A percentile compares a stretch with the other conserved stretches of the same genome.
Evolutionary conservation across 2,888 invertebrate genomes (phyloP).

Genomic region (Drosophila monieri): DNA sequence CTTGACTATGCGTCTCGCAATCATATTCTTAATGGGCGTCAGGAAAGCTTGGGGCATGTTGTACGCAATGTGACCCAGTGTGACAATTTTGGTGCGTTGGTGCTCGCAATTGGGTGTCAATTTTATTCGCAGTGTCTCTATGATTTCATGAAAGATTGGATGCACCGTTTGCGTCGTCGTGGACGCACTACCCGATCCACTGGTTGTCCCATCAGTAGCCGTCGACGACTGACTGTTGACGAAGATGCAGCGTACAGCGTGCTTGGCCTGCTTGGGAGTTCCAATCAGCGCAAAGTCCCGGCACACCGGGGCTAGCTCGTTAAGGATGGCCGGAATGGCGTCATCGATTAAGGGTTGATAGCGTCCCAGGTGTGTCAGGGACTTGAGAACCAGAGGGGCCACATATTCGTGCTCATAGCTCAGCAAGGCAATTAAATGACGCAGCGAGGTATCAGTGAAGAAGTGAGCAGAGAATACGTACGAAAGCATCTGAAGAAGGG

Average conservation of each 20-base stretch:
- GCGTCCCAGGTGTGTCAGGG: slow-evolving; percentile 94
- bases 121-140: slow-evolving; percentile 91
- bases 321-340: slow-evolving; percentile 90
- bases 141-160: slow-evolving; percentile 91
- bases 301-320: slow-evolving; percentile 92
- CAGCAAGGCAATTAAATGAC: slow-evolving; percentile 89
- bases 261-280: slow-evolving; percentile 97
- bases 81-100: slow-evolving; percentile 97
- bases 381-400: slow-evolving; percentile 92
- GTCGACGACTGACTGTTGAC: slow-evolving; percentile 87
- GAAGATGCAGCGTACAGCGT: slow-evolving; percentile 95
- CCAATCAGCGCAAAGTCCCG: slow-evolving; percentile 95
- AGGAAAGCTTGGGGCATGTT: slow-evolving; percentile 95
- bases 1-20: slow-evolving; percentile 97
- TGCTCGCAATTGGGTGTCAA: slow-evolving; percentile 90
- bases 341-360: slow-evolving; percentile 91
- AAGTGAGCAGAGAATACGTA: slow-evolving; percentile 97
- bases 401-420: slow-evolving; percentile 89
- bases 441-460: slow-evolving; percentile 92
- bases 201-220: slow-evolving; percentile 45
- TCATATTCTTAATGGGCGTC: slow-evolving; percentile 95
- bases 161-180: slow-evolving; percentile 84
- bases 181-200: slow-evolving; percentile 57
- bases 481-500: slow-evolving; percentile 86
- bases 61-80: slow-evolving; percentile 96